Evolutionary conservation across 2,888 invertebrate genomes (phyloP), one percentile per base, ranked within the genome.

Genomic region (Archips crataeganus): DNA sequence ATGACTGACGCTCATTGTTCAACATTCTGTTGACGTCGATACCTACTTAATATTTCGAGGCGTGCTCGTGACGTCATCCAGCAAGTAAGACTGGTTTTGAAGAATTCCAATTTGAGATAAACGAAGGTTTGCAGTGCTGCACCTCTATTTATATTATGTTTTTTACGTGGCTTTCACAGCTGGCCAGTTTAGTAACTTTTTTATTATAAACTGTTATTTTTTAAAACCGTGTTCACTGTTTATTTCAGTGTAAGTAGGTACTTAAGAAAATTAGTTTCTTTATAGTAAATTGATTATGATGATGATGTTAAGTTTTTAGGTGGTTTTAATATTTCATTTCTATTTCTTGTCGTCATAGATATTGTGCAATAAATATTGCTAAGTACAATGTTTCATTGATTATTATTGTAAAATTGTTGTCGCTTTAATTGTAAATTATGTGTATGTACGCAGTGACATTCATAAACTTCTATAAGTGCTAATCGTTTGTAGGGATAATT

Each of bases 21-120:
- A 9, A 49, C 13, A 15, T 9, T 57, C 15, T 9, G 34, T 64
- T 49, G 49, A 64, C 51, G 64, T 65, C 42, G 59, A 11, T 39
- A 3, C 34, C 69, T 60, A 36, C 69, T 74, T 74, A 69, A 74
- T 70, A 74, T 70, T 74, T 70, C 47, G 60, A 74, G 69, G 74
- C 74, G 64, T 74, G 69, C 23, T 39, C 51, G 36, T 74, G 64
- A 74, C 70, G 65, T 70, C 54, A 45, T 2, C 11, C 5, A 39
- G 15, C 66, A 54, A 64, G 45, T n/a, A 13, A 9, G 60, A 70
- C 74, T 42, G 70, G 74, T 70, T 74, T 74, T 61, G n/a, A 70
- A 70, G 70, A 65, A 74, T 74, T 64, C 54, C 70, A 60, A 61
- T 15, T 45, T 15, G 60, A 61, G 60, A 68, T 68, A 63, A 62